Conservation (phyloP, 2,888 invertebrate species). For the Eledone cirrhosa region DNA sequence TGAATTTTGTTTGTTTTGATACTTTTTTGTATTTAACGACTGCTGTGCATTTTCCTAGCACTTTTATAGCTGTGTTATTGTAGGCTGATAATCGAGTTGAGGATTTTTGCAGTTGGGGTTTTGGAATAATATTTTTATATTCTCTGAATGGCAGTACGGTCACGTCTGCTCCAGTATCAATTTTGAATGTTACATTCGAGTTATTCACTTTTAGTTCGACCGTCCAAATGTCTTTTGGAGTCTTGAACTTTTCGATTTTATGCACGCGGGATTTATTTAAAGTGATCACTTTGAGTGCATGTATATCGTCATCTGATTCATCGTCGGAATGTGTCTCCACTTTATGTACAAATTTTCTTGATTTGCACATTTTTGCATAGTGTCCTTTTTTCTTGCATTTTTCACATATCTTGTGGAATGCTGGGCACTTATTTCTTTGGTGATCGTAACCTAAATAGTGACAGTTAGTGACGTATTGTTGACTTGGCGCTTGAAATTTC, state of each 20-base stretch:
- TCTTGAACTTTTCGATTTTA: conserved; percentile 4
- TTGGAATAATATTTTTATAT: conserved; percentile 3
- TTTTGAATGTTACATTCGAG: conserved; percentile 13
- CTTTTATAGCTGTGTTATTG: conserved; percentile 11
- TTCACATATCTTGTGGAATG: too few species aligned
- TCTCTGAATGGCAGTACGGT: conserved; percentile 10
- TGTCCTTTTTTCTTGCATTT: too few species aligned
- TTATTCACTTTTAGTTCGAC: conserved; percentile 9
- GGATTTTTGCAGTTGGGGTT: background rate
- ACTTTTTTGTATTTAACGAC: conserved; percentile 4
- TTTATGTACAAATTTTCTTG: too few species aligned
- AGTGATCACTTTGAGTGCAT: background rate
- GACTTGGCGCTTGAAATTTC: too few species aligned
- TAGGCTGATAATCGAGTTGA: conserved; percentile 4
- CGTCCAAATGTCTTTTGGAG: conserved; percentile 13
- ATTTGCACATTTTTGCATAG: too few species aligned
- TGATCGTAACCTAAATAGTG: too few species aligned
- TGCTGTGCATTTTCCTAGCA: conserved; percentile 13
- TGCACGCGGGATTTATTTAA: background rate
- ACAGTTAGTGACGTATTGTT: too few species aligned
- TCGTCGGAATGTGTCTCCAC: too few species aligned
- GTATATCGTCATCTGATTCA: background rate
- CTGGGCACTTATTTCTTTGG: too few species aligned
- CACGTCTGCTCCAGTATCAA: background rate
- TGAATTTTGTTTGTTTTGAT: background rate